Conservation (phyloP, 2,113 vertebrate species). For the Sylvia atricapilla region DNA sequence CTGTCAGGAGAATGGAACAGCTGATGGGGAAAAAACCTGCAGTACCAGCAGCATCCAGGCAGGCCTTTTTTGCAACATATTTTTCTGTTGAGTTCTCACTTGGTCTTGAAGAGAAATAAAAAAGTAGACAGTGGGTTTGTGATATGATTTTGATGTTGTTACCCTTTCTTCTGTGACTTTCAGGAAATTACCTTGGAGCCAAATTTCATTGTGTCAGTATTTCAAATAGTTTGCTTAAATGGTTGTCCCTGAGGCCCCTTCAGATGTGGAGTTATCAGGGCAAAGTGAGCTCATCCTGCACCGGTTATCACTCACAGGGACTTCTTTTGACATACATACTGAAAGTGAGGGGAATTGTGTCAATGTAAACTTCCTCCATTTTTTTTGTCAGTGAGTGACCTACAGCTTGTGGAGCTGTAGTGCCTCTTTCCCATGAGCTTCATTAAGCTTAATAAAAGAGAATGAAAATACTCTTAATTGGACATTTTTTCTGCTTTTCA, state of each 20-base stretch:
- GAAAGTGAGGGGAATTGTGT: neutral
- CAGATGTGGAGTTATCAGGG: neutral
- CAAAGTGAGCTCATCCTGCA: neutral
- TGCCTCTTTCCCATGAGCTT: neutral
- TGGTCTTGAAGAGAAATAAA: neutral
- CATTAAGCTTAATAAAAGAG: neutral
- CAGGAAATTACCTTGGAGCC: neutral
- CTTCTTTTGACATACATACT: neutral
- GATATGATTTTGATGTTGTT: neutral
- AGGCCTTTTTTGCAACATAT: neutral
- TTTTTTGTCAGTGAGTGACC: neutral
- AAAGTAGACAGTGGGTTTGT: neutral
- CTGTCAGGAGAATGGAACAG: neutral
- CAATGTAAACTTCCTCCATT: neutral
- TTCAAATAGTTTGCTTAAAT: neutral
- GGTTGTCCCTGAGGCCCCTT: no score
- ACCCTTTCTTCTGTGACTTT: neutral
- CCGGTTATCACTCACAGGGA: neutral
- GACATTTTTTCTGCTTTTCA: accelerated
- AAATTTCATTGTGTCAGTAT: neutral
- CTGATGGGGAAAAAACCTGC: neutral
- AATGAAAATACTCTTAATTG: neutral
- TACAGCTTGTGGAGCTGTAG: neutral
- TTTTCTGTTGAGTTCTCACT: neutral
- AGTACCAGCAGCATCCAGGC: neutral